phyloP scores from a whole-genome alignment of 1,140 invertebrate genomes.

The Melitaea cinxia region DNA sequence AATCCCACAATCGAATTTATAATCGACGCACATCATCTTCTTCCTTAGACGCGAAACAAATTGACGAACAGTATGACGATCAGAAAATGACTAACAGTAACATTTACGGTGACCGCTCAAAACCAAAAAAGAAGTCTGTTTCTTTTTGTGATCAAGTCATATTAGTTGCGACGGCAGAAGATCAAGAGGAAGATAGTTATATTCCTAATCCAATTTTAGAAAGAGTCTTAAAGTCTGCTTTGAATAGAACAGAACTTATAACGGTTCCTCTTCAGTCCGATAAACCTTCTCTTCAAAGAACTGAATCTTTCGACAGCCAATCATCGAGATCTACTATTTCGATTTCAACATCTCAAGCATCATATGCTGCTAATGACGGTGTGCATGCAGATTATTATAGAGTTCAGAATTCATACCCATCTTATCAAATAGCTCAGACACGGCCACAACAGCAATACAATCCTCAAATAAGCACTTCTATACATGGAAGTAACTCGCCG shows the following conservation, averaged over 20 bases:
- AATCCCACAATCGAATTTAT: constrained; percentile 57
- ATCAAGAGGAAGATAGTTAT: constrained; percentile 94
- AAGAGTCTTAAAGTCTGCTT: constrained; percentile 90
- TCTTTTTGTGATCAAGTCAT: constrained; percentile 97
- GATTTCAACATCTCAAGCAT: constrained; percentile 74
- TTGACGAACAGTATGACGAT: constrained; percentile 70
- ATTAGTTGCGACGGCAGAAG: constrained; percentile 94
- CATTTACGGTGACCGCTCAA: constrained; percentile 69
- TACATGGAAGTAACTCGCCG: constrained; percentile 55
- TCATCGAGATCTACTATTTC: constrained; percentile 79
- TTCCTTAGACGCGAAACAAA: constrained; percentile 74
- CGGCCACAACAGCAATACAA: constrained; percentile 64
- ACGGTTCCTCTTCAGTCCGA: constrained; percentile 75
- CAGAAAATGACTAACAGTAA: constrained; percentile 48
- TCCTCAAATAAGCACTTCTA: constrained; percentile 57
- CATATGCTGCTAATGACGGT: constrained; percentile 58
- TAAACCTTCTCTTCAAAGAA: constrained; percentile 72
- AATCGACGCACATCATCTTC: constrained; percentile 73
- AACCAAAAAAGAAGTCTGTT: constrained; percentile 94
- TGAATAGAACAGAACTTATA: constrained; percentile 87
- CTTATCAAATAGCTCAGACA: constrained; percentile 68
- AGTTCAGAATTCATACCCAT: constrained; percentile 72
- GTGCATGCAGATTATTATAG: constrained; percentile 80
- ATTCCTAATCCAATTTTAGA: constrained; percentile 95
- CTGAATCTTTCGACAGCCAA: constrained; percentile 81